Base-by-base conservation (phyloP, 2,888 invertebrate genomes). In the Palloptera scutellata region DNA sequence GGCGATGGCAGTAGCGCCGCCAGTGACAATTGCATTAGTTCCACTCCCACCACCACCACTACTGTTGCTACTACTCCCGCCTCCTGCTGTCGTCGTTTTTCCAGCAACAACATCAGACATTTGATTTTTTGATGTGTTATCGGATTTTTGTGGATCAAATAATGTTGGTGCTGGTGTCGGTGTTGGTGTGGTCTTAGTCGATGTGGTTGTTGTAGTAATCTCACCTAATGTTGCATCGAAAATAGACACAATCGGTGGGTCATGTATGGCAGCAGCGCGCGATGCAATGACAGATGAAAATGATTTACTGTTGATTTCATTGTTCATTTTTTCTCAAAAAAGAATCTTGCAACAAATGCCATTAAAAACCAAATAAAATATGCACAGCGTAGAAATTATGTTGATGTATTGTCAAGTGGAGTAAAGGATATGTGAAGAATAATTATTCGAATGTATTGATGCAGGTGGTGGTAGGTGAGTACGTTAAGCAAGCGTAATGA, bases 101-200 rank as follows among this genome's bases (percentile, higher is more conserved):
- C 63, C 54, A 20, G n/a, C 58, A 67, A 72, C 70, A 68, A 69
- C 70, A 72, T 70, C 70, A 71, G 73, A 72, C 64, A 67, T 72
- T 45, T 52, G 19, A 41, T 61, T 69, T 40, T 69, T 70, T 54
- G 65, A 64, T 8, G 20, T 66, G 52, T 59, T 57, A 45, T 52
- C 60, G 53, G 61, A 67, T 30, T 48, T 63, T 42, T 15, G 66
- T 72, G 64, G 45, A 64, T 51, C 60, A 42, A 62, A 68, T 19
- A 53, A 51, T 17, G 63, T 63, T 45, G 67, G 59, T 48, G 57
- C 42, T 30, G 71, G 68, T 51, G 72, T 66, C 41, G 71, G 73
- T 68, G 82, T 81, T 69, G 81, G 81, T 64, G 83, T 82, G 12
- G 81, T 82, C 64, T 78, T 82, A 40, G 82, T 81, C 57, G 79